These are phyloP conservation scores for Pseudococcus jackbeardsleyi DNA, from an alignment of 2,888 invertebrate species.

Conservation along the genomic window DNA sequence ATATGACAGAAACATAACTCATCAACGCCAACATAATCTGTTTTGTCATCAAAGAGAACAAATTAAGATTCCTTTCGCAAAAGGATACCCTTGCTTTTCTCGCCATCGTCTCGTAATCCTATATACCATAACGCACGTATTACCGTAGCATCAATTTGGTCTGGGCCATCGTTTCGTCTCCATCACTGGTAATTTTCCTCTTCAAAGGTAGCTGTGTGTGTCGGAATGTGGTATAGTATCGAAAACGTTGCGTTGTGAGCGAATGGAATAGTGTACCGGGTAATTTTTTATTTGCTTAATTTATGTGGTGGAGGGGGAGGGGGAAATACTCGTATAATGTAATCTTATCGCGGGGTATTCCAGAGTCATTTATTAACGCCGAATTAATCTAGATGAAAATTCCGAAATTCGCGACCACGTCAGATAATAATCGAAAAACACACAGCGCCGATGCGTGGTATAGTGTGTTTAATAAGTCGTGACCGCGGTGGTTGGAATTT, in stretches of 20 bases:
- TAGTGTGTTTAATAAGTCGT: too few relatives aligned
- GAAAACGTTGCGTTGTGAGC: too few relatives aligned
- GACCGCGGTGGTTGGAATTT: too few relatives aligned
- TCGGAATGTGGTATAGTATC: too few relatives aligned
- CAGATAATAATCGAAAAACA: not conserved
- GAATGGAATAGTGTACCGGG: not conserved
- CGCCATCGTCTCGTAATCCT: not conserved
- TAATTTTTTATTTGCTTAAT: conserved; percentile 18
- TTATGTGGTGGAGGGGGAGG: not conserved
- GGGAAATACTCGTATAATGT: not conserved
- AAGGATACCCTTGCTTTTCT: conserved; percentile 17
- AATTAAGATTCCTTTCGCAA: conserved; percentile 40
- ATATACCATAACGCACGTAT: not conserved
- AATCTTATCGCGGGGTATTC: not conserved
- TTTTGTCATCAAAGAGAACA: conserved; percentile 37
- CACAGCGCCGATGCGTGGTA: not conserved
- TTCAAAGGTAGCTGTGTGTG: not conserved
- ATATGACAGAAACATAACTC: conserved; percentile 46
- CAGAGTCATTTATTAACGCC: conserved; percentile 42
- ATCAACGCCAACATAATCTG: conserved; percentile 43
- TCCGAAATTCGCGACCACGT: not conserved
- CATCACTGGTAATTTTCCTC: not conserved
- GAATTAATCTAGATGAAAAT: conserved; percentile 43
- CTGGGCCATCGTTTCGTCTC: not conserved
- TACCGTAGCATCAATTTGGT: not conserved